Conservation (phyloP, 2,888 invertebrate genomes). For the Caradrina kadenii region DNA sequence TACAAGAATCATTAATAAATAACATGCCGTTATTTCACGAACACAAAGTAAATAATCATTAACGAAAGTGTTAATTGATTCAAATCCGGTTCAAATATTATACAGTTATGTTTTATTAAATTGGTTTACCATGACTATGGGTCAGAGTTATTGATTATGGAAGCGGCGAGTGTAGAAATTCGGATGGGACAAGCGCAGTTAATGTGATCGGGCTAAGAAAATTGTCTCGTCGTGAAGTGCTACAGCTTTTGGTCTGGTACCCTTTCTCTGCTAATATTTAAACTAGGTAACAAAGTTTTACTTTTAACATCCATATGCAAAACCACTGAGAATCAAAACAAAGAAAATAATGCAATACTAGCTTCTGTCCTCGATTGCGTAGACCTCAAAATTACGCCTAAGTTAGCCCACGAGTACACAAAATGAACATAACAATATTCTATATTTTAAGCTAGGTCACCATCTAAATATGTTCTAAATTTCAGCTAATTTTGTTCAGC, state of each 20-base stretch:
- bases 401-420: no score
- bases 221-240: not conserved
- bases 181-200: constrained; percentile 4
- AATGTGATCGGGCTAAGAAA: not conserved
- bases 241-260: no score
- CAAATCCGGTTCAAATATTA: constrained; percentile 61
- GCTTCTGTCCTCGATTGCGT: no score
- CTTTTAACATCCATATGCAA: not conserved
- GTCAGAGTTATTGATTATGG: constrained; percentile 27
- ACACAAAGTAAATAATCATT: constrained; percentile 62
- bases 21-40: constrained; percentile 33
- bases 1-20: constrained; percentile 9
- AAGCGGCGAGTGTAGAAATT: constrained; percentile 22
- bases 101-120: constrained; percentile 60
- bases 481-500: no score
- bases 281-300: not conserved
- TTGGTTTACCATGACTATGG: constrained; percentile 23
- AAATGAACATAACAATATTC: no score
- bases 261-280: not conserved
- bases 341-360: no score
- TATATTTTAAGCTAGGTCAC: no score
- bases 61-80: constrained; percentile 69
- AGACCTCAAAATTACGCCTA: no score
- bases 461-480: no score
- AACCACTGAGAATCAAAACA: not conserved